A percentile compares a stretch with the other conserved stretches of the same genome.
Evolutionary conservation across 2,888 invertebrate genomes (phyloP).

Genomic region (Ochlodes sylvanus): DNA sequence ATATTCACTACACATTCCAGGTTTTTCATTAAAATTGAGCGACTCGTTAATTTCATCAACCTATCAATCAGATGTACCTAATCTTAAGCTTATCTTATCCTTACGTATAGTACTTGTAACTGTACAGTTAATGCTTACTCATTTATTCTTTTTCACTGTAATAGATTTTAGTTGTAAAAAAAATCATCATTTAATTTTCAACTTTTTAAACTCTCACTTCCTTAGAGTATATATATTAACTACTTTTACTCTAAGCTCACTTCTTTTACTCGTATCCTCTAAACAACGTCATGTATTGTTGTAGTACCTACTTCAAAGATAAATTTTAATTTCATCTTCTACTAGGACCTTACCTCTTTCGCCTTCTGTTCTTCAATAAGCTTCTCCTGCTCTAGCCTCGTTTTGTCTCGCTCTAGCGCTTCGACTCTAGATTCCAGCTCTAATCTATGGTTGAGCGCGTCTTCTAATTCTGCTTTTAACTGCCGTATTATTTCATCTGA

Average conservation of each 20-base stretch:
- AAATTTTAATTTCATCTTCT: too few relatives aligned
- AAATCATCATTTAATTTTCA: too few relatives aligned
- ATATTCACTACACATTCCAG: neutral
- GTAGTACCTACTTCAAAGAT: too few relatives aligned
- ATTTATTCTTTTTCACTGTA: too few relatives aligned
- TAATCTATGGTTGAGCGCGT: conserved; percentile 61
- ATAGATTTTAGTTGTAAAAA: too few relatives aligned
- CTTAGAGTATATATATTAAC: too few relatives aligned
- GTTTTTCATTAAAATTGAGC: neutral
- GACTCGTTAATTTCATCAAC: neutral
- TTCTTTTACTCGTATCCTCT: too few relatives aligned
- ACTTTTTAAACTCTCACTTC: neutral
- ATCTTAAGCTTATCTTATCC: too few relatives aligned
- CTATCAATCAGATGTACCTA: too few relatives aligned
- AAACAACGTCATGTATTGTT: too few relatives aligned
- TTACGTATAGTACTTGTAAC: too few relatives aligned
- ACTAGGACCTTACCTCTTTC: conserved; percentile 61
- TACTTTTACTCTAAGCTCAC: neutral
- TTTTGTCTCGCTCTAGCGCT: conserved; percentile 73
- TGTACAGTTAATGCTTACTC: too few relatives aligned
- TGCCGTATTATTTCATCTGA: conserved; percentile 71
- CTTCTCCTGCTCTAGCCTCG: conserved; percentile 73
- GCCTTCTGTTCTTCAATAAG: conserved; percentile 76
- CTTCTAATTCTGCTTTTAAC: conserved; percentile 68
- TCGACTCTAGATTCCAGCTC: conserved; percentile 72